Evolutionary conservation across 2,113 vertebrate genomes (phyloP).

Genomic region (Suricata suricatta): DNA sequence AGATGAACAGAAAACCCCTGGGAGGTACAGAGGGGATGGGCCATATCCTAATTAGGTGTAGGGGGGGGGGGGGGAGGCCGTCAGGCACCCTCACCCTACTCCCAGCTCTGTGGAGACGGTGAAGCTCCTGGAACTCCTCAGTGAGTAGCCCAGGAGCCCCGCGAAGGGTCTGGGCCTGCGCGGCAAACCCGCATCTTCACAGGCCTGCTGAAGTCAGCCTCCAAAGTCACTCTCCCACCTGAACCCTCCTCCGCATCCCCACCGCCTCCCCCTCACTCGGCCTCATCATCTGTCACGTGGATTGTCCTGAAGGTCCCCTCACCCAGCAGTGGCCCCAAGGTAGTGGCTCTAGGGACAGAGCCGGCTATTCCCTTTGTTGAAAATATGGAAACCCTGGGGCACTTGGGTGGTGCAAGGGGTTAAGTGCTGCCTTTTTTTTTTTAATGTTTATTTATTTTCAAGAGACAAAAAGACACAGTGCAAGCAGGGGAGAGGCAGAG

Average conservation of each 20-base stretch:
- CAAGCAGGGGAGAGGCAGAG: no score
- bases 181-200: rapidly evolving
- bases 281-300: background rate
- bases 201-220: rapidly evolving
- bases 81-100: background rate
- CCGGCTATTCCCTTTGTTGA: rapidly evolving
- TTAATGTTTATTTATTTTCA: no score
- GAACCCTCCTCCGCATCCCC: no score
- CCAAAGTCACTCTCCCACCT: background rate
- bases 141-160: background rate
- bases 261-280: background rate
- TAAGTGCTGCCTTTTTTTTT: no score
- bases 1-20: background rate
- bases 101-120: background rate
- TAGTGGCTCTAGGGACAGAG: background rate
- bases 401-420: no score
- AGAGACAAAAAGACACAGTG: no score
- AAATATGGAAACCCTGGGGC: no score
- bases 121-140: background rate
- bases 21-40: background rate
- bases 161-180: background rate
- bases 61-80: no score
- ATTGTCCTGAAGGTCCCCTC: no score
- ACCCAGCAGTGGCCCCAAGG: background rate
- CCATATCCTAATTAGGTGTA: background rate